phyloP scores from a whole-genome alignment of 2,797 vertebrate genomes.

The Eupleurogrammus muticus region DNA sequence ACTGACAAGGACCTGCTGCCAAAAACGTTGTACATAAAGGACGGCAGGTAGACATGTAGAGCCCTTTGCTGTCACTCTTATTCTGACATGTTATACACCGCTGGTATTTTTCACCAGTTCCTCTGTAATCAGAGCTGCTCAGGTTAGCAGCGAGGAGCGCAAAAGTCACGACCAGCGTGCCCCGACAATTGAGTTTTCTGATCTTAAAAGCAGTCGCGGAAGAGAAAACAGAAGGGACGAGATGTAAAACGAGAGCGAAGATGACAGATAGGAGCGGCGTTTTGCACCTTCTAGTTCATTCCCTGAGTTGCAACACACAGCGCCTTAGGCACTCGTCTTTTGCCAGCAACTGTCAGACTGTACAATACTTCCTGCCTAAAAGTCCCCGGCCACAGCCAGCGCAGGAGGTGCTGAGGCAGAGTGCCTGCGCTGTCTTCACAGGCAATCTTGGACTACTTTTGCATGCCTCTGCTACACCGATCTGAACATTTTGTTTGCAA shows the following conservation, averaged over 20 bases:
- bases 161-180: not conserved
- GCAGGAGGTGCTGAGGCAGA: constrained; percentile 39
- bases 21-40: constrained; percentile 90
- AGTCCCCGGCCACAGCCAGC: constrained; percentile 48
- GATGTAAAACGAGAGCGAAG: constrained; percentile 24
- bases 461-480: constrained; percentile 27
- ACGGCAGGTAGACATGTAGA: constrained; percentile 87
- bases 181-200: constrained; percentile 4
- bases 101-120: not conserved
- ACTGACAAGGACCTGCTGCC: constrained; percentile 93
- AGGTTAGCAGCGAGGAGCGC: not conserved
- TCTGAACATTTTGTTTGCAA: constrained; percentile 11
- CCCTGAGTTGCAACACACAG: constrained; percentile 34
- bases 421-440: constrained; percentile 34
- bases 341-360: constrained; percentile 55
- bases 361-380: constrained; percentile 54
- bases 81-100: not conserved
- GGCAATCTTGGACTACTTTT: constrained; percentile 29
- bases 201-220: constrained; percentile 3
- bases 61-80: not conserved
- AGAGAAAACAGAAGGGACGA: constrained; percentile 9
- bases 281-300: constrained; percentile 47
- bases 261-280: constrained; percentile 30
- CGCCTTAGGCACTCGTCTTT: constrained; percentile 27
- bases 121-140: not conserved